Base-by-base conservation (phyloP, 2,113 vertebrate species). In the Heteronetta atricapilla region DNA sequence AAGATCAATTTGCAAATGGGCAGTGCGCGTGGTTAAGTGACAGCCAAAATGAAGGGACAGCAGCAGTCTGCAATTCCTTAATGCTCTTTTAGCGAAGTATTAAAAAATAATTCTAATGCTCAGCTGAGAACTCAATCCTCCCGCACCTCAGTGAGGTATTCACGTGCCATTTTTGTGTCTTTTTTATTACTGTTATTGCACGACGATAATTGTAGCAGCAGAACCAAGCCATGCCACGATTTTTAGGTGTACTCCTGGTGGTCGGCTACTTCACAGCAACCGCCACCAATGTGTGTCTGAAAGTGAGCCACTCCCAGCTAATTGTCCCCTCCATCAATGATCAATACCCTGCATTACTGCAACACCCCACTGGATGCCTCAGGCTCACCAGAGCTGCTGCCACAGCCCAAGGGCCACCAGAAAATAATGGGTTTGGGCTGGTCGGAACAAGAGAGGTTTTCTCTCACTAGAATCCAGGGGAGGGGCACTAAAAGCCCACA, bases 51-150 rank as follows among this genome's bases (percentile, higher is more conserved):
- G 56, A 34, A 63, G 77, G 67, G 74, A 53, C 62, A 85, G 69
- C 62, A 59, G 50, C 78, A 8, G 50, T 84, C 63, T 44, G 59
- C 62, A 59, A 53, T 55, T 21, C 5, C 48, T 14, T 21, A 17
- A 52, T 63, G 88, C 70, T 63, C 19, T 2, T 56, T 78, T 82
- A 91, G 95, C 63, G 75, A 68, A 74, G 80, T 42, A 88, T 60
- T 84, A 58, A 86, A 75, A 29, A 46, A 23, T 34, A 82, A 56
- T 59, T 77, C 69, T 42, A 7, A 83, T 38, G 2, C 77, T 86
- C 80, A 82, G 63, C 13, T 18, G 29, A 28, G 66, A 88, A 78
- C 21, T 40, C 56, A 63, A 69, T 52, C 56, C 58, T 33, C 82
- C 76, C 34, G 44, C 48, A 28, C 15, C 52, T 48, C 84, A 82